phyloP scores from a whole-genome alignment of 1,140 invertebrate genomes.

The Wiebesia pumilae region DNA sequence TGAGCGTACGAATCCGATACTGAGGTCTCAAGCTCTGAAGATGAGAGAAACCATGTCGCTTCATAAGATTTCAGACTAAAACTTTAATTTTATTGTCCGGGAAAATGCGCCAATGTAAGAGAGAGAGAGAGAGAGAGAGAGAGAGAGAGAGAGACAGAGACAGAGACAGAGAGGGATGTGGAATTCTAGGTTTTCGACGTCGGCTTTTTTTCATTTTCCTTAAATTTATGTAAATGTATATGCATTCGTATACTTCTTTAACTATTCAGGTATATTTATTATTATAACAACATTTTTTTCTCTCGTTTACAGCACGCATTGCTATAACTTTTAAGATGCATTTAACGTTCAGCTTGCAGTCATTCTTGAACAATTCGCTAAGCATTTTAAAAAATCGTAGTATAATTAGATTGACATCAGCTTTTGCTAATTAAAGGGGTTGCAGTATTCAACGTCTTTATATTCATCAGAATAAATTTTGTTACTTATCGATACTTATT shows the following conservation, averaged over 20 bases:
- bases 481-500: neutral
- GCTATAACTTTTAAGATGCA: too few relatives aligned
- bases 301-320: too few relatives aligned
- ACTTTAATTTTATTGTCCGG: conserved; percentile 9
- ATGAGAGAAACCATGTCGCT: neutral
- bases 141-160: neutral
- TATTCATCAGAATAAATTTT: neutral
- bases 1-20: neutral
- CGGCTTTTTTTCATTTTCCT: neutral
- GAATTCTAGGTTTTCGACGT: conserved; percentile 7
- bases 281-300: too few relatives aligned
- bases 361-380: too few relatives aligned
- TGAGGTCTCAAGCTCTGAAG: neutral
- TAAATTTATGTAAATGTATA: neutral
- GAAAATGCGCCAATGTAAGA: neutral
- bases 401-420: too few relatives aligned
- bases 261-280: too few relatives aligned
- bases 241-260: too few relatives aligned
- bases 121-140: neutral
- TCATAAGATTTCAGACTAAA: neutral
- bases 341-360: too few relatives aligned
- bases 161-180: too few relatives aligned
- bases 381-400: too few relatives aligned
- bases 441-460: too few relatives aligned
- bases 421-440: too few relatives aligned